Evolutionary conservation across 2,797 vertebrate species (phyloP).

Genomic region (Gadopsis bispinosus): DNA sequence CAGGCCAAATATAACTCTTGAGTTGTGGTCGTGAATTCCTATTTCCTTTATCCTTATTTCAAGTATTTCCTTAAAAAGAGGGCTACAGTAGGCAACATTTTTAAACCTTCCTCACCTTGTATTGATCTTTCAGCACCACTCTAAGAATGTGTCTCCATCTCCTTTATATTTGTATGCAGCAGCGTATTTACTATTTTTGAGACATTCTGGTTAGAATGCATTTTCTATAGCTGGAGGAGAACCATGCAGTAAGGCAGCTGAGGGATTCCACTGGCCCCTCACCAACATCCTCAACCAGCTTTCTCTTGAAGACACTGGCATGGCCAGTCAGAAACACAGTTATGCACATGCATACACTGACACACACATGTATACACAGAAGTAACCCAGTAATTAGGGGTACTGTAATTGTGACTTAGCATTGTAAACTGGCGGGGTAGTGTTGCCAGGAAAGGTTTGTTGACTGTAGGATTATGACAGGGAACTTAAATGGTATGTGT

Average conservation of each 20-base stretch:
- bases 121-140: conserved; percentile 23
- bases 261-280: conserved; percentile 40
- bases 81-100: conserved; percentile 23
- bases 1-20: conserved; percentile 66
- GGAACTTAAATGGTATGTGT: conserved; percentile 78
- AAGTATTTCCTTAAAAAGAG: conserved; percentile 47
- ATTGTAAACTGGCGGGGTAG: conserved; percentile 69
- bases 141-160: conserved; percentile 4
- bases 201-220: conserved; percentile 25
- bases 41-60: too few species aligned
- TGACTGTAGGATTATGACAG: conserved; percentile 76
- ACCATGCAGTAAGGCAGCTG: conserved; percentile 16
- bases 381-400: conserved; percentile 76
- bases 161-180: background rate
- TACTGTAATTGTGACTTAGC: conserved; percentile 77
- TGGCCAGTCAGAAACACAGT: conserved; percentile 52
- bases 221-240: conserved; percentile 31
- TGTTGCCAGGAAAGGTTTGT: conserved; percentile 79
- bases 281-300: conserved; percentile 35
- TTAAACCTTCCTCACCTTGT: background rate
- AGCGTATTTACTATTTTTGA: conserved; percentile 11
- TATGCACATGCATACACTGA: conserved; percentile 57
- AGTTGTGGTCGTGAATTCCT: conserved; percentile 42
- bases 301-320: conserved; percentile 40
- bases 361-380: conserved; percentile 31